These are phyloP conservation scores for Pyrgus malvae DNA, from an alignment of 2,888 invertebrate species.

Conservation along the genomic window DNA sequence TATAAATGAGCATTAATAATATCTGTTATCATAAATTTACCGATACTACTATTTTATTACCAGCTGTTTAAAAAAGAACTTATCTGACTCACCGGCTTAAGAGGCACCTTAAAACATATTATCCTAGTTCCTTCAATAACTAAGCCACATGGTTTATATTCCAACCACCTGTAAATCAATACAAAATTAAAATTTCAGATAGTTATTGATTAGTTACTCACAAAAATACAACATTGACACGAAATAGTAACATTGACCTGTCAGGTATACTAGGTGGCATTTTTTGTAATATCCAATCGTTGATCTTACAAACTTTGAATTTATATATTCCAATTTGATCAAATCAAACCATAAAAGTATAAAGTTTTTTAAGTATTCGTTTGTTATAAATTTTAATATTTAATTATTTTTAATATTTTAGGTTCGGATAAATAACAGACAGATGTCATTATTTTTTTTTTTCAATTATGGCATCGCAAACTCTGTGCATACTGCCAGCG, in stretches of 20 bases:
- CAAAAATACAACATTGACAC: background rate
- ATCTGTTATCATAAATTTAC: no score
- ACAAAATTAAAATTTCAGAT: background rate
- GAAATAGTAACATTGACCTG: conserved; percentile 42
- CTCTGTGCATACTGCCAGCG: no score
- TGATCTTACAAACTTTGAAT: background rate
- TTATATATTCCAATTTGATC: background rate
- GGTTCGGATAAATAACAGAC: no score
- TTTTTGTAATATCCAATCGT: background rate
- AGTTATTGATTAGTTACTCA: background rate
- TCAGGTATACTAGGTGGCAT: conserved; percentile 53
- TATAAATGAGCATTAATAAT: no score
- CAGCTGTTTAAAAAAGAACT: background rate
- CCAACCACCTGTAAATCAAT: conserved; percentile 81
- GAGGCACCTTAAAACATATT: conserved; percentile 89
- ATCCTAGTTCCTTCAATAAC: conserved; percentile 86
- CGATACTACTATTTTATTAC: background rate
- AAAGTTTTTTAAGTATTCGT: no score
- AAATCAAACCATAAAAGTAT: no score
- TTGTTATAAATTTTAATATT: no score
- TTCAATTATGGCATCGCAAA: no score
- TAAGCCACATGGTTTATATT: conserved; percentile 83
- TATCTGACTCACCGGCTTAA: conserved; percentile 56
- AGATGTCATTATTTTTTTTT: no score
- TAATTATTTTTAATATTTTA: no score